Evolutionary conservation across 2,797 vertebrate genomes (phyloP), one percentile per base, ranked within the genome.

Genomic region (Miichthys miiuy): DNA sequence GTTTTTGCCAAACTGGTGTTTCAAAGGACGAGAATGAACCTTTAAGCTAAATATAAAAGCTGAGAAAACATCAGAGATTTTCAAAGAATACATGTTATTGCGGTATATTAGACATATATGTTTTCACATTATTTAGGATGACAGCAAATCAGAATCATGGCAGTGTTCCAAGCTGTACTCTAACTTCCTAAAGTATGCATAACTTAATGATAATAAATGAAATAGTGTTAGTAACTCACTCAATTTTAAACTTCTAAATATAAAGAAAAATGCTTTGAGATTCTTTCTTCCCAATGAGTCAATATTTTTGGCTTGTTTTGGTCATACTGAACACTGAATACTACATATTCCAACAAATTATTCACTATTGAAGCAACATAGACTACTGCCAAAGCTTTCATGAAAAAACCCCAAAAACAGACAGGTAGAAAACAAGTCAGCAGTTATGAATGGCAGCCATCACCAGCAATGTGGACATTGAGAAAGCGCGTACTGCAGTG

Each of bases 111-210:
- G 50, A 55, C 12, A 1, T 10, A 30, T 48, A 17, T 48, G 50
- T 86, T 76, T 84, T 90, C 88, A 91, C 88, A 91, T 89, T 91
- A 60, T 73, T 58, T 72, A 56, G 80, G 70, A 23, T 60, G 18
- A 84, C 77, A 65, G 44, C 23, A 60, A 84, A 79, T 61, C n/a
- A 66, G 42, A 63, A 48, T 63, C 50, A 60, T 1, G 1, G 3
- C 10, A 7, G n/a, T 42, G 14, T 46, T 74, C 34, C 12, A 20
- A 10, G 6, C 0, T 44, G 42, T 25, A 58, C 25, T 9, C 8
- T n/a, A 21, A 72, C 7, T 60, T 68, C 10, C 14, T 72, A 12
- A 70, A 65, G 1, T 61, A 51, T 17, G n/a, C 4, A 23, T 21
- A 44, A 5, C 17, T 7, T 66, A 42, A 44, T 44, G 13, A 44